A percentile compares a stretch with the other conserved stretches of the same genome.
Evolutionary conservation across 2,888 invertebrate genomes (phyloP).

Genomic region (Noctuana brunneofusca): DNA sequence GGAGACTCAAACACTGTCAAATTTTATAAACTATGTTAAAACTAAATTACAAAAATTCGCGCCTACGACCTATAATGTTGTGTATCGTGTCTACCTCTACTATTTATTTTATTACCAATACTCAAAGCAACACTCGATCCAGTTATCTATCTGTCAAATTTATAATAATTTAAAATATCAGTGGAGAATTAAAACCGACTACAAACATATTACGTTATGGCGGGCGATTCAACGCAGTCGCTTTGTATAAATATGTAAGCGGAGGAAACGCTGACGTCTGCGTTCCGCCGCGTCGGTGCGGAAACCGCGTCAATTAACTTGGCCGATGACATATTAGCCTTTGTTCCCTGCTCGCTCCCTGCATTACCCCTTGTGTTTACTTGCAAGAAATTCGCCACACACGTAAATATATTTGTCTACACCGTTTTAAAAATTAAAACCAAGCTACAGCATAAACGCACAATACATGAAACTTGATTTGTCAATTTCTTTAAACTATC

Average conservation of each 20-base stretch:
- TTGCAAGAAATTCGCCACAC: slow-evolving; percentile 56
- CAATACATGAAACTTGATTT: neutral
- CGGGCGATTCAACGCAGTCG: slow-evolving; percentile 49
- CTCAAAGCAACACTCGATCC: no score
- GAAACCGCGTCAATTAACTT: slow-evolving; percentile 82
- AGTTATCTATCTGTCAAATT: no score
- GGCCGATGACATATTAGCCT: slow-evolving; percentile 81
- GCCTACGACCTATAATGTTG: no score
- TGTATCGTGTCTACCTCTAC: no score
- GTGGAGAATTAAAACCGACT: slow-evolving; percentile 48
- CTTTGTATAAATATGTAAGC: slow-evolving; percentile 76
- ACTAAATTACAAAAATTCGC: neutral
- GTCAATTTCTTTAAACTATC: neutral
- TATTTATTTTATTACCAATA: no score
- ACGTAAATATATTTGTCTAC: slow-evolving; percentile 29
- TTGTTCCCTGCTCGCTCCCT: slow-evolving; percentile 62
- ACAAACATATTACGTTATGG: slow-evolving; percentile 50
- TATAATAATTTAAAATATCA: neutral
- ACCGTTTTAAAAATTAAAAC: neutral
- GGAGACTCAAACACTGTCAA: neutral
- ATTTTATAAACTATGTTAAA: neutral
- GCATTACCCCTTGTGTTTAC: slow-evolving; percentile 49
- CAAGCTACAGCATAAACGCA: neutral
- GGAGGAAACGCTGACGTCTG: slow-evolving; percentile 76
- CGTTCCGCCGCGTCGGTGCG: slow-evolving; percentile 76